Evolutionary conservation across 1,140 invertebrate genomes (phyloP).

Genomic region (Ephestia elutella): DNA sequence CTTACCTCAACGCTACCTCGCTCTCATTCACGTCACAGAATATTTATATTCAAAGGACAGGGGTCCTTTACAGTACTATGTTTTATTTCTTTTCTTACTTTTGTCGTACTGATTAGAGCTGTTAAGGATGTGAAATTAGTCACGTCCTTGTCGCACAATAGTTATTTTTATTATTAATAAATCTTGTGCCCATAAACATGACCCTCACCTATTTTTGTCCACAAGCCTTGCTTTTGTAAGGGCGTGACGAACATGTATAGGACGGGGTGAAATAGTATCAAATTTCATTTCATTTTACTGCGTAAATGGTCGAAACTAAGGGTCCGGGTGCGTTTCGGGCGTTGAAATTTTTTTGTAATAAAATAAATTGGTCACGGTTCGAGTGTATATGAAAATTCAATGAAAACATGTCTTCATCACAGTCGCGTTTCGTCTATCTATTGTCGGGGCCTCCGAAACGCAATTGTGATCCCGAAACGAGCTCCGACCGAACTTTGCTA

Average conservation of each 20-base stretch:
- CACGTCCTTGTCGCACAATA: constrained; percentile 1
- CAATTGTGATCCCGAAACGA: no score
- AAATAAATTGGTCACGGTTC: no score
- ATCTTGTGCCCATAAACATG: background rate
- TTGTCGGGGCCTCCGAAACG: no score
- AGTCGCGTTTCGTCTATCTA: no score
- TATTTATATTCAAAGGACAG: constrained; percentile 48
- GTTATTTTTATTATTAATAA: background rate
- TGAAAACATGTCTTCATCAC: no score
- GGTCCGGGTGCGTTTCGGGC: no score
- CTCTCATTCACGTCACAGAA: constrained; percentile 47
- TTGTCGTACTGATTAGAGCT: constrained; percentile 27
- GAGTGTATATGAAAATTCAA: no score
- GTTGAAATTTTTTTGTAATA: no score
- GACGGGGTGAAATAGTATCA: background rate
- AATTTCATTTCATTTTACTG: background rate
- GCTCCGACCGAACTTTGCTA: no score
- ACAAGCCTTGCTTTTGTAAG: background rate
- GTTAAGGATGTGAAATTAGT: constrained; percentile 16
- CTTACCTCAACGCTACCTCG: constrained; percentile 29
- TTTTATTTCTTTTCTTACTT: constrained; percentile 36
- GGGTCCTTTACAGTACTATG: constrained; percentile 23
- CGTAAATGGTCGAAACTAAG: no score
- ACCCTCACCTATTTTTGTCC: background rate
- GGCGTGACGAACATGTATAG: background rate